phyloP scores from a whole-genome alignment of 2,888 invertebrate genomes.

The Brenthis daphne region DNA sequence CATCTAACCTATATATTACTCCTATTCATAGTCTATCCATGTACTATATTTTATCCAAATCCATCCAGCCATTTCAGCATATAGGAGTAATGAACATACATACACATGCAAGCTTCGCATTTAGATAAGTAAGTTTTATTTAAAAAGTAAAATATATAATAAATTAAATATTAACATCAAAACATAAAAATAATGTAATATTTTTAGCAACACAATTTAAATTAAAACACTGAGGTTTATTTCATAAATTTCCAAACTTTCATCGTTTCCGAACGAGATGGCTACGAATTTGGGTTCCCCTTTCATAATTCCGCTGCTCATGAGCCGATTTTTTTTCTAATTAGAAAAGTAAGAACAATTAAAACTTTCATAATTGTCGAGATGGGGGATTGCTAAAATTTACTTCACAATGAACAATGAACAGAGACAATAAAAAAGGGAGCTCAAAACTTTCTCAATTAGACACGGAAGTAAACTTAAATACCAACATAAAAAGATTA shows the following conservation, averaged over 20 bases:
- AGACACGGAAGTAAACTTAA: constrained; percentile 44
- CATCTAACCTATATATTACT: no score
- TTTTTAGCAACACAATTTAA: not conserved
- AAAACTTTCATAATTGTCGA: constrained; percentile 23
- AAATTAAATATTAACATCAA: no score
- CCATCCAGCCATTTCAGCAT: no score
- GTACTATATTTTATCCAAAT: no score
- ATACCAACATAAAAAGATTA: constrained; percentile 8
- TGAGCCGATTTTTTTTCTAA: constrained; percentile 48
- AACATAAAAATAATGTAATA: not conserved
- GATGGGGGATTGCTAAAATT: constrained; percentile 61
- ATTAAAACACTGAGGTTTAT: constrained; percentile 3
- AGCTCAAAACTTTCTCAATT: constrained; percentile 76
- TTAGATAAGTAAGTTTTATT: no score
- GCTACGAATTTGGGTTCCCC: constrained; percentile 29
- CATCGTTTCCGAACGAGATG: constrained; percentile 27
- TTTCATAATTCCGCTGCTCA: constrained; percentile 41
- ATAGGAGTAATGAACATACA: no score
- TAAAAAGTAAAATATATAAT: no score
- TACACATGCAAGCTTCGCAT: no score
- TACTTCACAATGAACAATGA: constrained; percentile 69
- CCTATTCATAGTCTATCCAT: no score
- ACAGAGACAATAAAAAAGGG: constrained; percentile 73
- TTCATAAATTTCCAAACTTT: constrained; percentile 26
- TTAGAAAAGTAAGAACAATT: constrained; percentile 23